Percentiles rank a stretch among this genome's conserved stretches.
Evolutionary conservation across 2,888 invertebrate genomes (phyloP).

Genomic region (Drosophila siamana): DNA sequence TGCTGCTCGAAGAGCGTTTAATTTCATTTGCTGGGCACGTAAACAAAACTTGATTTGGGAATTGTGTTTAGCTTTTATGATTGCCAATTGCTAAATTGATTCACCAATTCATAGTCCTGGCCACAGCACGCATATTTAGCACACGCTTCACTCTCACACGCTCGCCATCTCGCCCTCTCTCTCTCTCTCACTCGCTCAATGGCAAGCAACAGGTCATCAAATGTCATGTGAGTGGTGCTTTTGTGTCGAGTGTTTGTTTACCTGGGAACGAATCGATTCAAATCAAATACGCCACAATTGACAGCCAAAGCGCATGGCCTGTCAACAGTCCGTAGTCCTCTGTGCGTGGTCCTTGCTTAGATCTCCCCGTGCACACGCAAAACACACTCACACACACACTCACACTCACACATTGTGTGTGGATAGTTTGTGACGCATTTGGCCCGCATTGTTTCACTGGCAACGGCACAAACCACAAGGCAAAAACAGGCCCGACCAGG

Average conservation of each 20-base stretch:
- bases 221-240: constrained; percentile 31
- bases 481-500: constrained; percentile 7
- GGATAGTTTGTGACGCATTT: constrained; percentile 8
- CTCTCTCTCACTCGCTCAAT: neutral
- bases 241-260: constrained; percentile 16
- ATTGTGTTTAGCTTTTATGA: neutral
- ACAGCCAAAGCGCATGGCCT: constrained; percentile 24
- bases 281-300: constrained; percentile 43
- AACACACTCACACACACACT: neutral
- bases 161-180: no score
- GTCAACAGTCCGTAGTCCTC: constrained; percentile 28
- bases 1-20: neutral
- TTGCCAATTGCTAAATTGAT: constrained; percentile 1
- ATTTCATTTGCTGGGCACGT: neutral
- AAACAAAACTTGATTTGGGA: neutral
- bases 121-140: neutral
- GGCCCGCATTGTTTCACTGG: neutral
- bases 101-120: constrained; percentile 1
- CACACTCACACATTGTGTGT: neutral
- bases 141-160: neutral
- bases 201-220: constrained; percentile 28
- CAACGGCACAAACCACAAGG: neutral
- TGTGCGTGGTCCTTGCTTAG: neutral
- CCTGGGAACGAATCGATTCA: constrained; percentile 29
- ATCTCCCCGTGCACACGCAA: neutral